Evolutionary conservation across 2,797 vertebrate species (phyloP), one percentile per base, ranked within the genome.

Genomic region (Semaprochilodus insignis): DNA sequence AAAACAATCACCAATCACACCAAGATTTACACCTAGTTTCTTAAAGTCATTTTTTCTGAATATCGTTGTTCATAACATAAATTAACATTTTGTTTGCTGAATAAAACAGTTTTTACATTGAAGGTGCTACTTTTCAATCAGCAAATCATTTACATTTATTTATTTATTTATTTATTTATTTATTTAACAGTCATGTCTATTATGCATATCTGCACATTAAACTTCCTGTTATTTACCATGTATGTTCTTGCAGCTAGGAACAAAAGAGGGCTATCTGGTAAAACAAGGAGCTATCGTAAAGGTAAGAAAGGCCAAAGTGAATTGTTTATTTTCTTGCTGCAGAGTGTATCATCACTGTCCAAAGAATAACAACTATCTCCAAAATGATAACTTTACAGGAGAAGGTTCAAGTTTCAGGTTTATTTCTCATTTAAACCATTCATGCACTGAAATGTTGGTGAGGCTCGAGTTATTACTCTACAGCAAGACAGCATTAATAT

Each of bases 241-340:
- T 89, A 21, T 86, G 7, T 77, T 82, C 92, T 89, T 89, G 59
- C 93, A 99, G 98, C 93, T 99, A 31, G 98, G 97, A 21, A 99
- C 98, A 3, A 99, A 99, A 86, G 98, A 99, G 90, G 98, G 98
- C 2, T 99, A 97, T 87, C 96, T 99, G 84, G 91, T 96, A 89
- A 99, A 99, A 91, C 97, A 97, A 92, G 98, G 98, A n/a, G 96
- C 92, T 21, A 83, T 98, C 77, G 92, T 99, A 74, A 99, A 98
- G 97, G 98, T 99, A 93, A 88, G 84, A 69, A 1, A 6, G 74
- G 21, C 52, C 25, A 75, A 0, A 23, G 21, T 21, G 15, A 54
- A 16, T 0, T 25, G 40, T 44, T 44, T 4, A 44, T 52, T 70
- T 13, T 3, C 7, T 59, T 76, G 57, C 27, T 77, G 14, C 23